phyloP scores from a whole-genome alignment of 2,113 vertebrate genomes.

The Opisthocomus hoazin region DNA sequence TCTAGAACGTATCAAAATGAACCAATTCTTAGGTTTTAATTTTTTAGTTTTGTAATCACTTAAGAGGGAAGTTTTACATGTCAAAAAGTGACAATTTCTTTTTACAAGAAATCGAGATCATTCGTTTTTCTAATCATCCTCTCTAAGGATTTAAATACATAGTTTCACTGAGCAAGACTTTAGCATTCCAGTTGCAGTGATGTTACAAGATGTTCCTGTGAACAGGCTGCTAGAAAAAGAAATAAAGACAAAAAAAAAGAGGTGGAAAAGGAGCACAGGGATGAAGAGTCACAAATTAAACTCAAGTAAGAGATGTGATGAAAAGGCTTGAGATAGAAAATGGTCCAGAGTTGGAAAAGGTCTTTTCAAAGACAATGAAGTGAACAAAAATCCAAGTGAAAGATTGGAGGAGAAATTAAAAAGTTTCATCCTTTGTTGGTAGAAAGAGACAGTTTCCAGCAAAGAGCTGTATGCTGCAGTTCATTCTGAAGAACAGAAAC shows the following conservation, averaged over 20 bases:
- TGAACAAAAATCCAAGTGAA: not conserved
- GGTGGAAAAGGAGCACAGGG: not conserved
- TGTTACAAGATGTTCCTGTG: not conserved
- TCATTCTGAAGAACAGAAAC: not conserved
- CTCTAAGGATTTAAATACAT: not conserved
- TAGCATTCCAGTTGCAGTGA: not conserved
- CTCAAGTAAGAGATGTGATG: not conserved
- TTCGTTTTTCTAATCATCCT: not conserved
- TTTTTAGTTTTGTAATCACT: not conserved
- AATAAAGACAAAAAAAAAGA: not conserved
- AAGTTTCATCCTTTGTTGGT: not conserved
- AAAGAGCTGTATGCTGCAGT: not conserved
- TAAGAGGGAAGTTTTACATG: not conserved
- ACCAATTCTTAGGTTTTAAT: accelerated
- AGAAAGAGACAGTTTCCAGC: not conserved
- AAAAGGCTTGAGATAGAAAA: not conserved
- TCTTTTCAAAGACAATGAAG: not conserved
- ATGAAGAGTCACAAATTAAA: not conserved
- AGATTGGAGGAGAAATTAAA: not conserved
- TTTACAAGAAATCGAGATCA: not conserved
- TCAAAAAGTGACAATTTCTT: not conserved
- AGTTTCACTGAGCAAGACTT: not conserved
- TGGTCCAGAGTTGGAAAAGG: not conserved
- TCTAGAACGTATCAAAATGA: not conserved
- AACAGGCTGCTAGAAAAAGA: not conserved